These are phyloP conservation scores for Cecropterus lyciades DNA, from an alignment of 1,140 invertebrate genomes.

Conservation along the genomic window DNA sequence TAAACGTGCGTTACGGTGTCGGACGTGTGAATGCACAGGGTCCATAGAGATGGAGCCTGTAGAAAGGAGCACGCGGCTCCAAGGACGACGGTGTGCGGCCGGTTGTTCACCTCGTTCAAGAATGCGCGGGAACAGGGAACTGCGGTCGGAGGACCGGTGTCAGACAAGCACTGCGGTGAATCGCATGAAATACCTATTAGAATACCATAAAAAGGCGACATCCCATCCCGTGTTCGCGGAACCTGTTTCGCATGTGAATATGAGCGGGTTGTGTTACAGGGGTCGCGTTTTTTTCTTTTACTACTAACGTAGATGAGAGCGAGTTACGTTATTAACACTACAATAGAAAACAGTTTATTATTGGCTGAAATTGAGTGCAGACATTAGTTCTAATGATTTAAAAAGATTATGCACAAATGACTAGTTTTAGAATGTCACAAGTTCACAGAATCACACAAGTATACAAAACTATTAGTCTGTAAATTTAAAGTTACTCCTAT, in stretches of 20 bases:
- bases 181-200: constrained; percentile 42
- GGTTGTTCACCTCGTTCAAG: constrained; percentile 76
- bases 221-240: constrained; percentile 9
- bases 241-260: constrained; percentile 3
- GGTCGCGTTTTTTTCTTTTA: no score
- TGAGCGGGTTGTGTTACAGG: no score
- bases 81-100: constrained; percentile 68
- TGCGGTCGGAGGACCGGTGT: constrained; percentile 45
- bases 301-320: no score
- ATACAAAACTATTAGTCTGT: no score
- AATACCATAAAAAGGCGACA: constrained; percentile 37
- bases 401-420: no score
- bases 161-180: constrained; percentile 39
- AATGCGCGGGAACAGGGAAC: constrained; percentile 66
- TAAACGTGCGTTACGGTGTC: constrained; percentile 5
- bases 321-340: no score
- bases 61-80: constrained; percentile 67
- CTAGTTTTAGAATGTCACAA: no score
- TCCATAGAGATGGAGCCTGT: constrained; percentile 43
- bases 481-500: no score
- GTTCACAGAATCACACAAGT: no score
- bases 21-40: constrained; percentile 17
- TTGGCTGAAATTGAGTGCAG: no score
- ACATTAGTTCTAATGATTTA: no score
- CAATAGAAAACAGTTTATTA: no score